phyloP scores from a whole-genome alignment of 1,140 invertebrate species.

The Macrocentrus cingulum region DNA sequence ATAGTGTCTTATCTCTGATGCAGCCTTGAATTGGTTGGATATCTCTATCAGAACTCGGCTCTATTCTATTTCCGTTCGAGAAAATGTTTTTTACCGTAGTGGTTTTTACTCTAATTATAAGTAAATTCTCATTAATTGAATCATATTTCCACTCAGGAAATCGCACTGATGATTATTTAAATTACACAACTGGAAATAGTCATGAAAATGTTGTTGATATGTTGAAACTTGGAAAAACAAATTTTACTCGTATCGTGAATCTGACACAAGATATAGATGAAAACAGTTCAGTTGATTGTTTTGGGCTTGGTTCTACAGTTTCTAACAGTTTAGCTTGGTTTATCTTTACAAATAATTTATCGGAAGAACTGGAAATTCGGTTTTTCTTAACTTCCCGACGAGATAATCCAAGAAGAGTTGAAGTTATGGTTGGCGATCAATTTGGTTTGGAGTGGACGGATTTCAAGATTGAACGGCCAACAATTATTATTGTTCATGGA shows the following conservation, averaged over 20 bases:
- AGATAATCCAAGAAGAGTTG: constrained; percentile 34
- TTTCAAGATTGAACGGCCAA: constrained; percentile 55
- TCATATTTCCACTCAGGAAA: too few relatives aligned
- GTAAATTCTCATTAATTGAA: too few relatives aligned
- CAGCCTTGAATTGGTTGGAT: too few relatives aligned
- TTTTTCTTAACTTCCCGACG: constrained; percentile 46
- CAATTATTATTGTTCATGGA: constrained; percentile 62
- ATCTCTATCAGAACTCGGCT: too few relatives aligned
- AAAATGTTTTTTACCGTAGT: too few relatives aligned
- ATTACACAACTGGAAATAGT: too few relatives aligned
- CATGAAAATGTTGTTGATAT: too few relatives aligned
- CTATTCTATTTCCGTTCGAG: too few relatives aligned
- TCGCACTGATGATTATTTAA: too few relatives aligned
- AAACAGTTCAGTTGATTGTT: constrained; percentile 40
- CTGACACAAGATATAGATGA: neutral
- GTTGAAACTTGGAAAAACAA: too few relatives aligned
- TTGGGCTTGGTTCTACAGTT: constrained; percentile 41
- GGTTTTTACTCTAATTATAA: too few relatives aligned
- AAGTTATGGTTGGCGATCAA: constrained; percentile 51
- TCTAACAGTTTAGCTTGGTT: constrained; percentile 35
- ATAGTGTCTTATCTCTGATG: too few relatives aligned
- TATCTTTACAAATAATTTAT: constrained; percentile 33
- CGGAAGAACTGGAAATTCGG: constrained; percentile 40
- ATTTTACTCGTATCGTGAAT: neutral
- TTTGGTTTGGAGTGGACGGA: constrained; percentile 64